These are phyloP conservation scores for Tragelaphus imberbis DNA, from an alignment of 2,113 vertebrate genomes.

Conservation along the genomic window DNA sequence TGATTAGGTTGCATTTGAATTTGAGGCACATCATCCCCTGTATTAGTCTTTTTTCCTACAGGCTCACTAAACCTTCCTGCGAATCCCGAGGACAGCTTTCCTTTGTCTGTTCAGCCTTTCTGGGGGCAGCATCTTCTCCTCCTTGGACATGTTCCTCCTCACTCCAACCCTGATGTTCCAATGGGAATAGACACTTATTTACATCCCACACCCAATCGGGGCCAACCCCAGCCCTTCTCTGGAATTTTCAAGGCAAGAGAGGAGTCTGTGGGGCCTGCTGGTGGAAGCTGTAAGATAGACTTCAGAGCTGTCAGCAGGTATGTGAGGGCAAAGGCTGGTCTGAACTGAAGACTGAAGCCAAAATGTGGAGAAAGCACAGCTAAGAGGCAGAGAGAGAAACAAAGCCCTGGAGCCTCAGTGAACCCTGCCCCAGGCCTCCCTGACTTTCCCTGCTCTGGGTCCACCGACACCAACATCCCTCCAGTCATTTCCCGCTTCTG, in stretches of 20 bases:
- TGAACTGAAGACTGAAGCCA: neutral
- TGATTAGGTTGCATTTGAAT: neutral
- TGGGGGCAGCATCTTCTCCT: neutral
- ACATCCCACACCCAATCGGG: neutral
- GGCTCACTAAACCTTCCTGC: neutral
- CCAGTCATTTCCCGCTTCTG: neutral
- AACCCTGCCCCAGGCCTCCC: neutral
- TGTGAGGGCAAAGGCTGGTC: neutral
- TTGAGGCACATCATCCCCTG: neutral
- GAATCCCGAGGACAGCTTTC: fast-evolving
- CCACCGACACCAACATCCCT: neutral
- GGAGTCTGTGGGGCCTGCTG: neutral
- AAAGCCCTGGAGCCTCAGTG: neutral
- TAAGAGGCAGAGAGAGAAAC: neutral
- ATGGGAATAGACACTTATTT: too few relatives aligned
- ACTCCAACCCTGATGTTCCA: fast-evolving
- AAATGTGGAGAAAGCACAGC: neutral
- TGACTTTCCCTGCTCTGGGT: neutral
- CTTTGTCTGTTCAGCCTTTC: neutral
- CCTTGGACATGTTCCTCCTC: neutral
- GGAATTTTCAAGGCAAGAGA: neutral
- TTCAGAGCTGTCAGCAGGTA: neutral
- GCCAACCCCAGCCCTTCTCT: neutral
- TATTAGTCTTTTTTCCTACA: neutral
- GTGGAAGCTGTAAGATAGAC: neutral